Evolutionary conservation across 1,140 invertebrate species (phyloP), one percentile per base, ranked within the genome.

Genomic region (Zaprionus lachaisei): DNA sequence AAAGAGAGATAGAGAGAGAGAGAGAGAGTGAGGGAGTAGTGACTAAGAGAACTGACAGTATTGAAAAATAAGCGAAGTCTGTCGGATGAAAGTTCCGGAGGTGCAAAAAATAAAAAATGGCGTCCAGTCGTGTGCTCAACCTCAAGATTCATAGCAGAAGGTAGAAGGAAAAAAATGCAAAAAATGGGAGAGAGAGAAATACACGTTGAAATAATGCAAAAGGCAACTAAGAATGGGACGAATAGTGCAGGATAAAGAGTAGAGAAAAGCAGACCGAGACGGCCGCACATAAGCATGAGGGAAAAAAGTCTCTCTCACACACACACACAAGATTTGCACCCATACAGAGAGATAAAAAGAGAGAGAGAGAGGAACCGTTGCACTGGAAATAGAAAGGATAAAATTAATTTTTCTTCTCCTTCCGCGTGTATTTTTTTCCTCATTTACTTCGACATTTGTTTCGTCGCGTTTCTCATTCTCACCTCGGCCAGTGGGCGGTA

Each of bases 71-170:
- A 79, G 77, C 76, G 66, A 69, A 37, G 20, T 6, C 24, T 15
- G 22, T 17, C 17, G 41, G 31, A 9, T 34, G 44, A 44, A 57
- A 7, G 76, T 69, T 26, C 51, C 24, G 49, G 17, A 60, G 49
- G 60, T 47, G 63, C 20, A 49, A 86, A 83, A 86, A 82, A 80
- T 82, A 86, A 86, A 86, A 86, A 86, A 86, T 85, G 79, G 83
- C 83, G 83, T 62, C 68, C 83, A 86, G 72, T 81, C 64, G 75
- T 72, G 82, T 77, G 79, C 83, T 86, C 83, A 85, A 85, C 79
- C 83, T 82, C 77, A 82, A 86, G 83, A 86, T 86, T 86, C 85
- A 86, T 86, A 86, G 81, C 82, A 84, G 75, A 66, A 72, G 71
- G 49, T n/a, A 57, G n/a, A 31, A 55, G 20, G 70, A 75, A 80